These are phyloP conservation scores for Saccostrea cuccullata DNA, from an alignment of 1,140 invertebrate species.

Conservation along the genomic window DNA sequence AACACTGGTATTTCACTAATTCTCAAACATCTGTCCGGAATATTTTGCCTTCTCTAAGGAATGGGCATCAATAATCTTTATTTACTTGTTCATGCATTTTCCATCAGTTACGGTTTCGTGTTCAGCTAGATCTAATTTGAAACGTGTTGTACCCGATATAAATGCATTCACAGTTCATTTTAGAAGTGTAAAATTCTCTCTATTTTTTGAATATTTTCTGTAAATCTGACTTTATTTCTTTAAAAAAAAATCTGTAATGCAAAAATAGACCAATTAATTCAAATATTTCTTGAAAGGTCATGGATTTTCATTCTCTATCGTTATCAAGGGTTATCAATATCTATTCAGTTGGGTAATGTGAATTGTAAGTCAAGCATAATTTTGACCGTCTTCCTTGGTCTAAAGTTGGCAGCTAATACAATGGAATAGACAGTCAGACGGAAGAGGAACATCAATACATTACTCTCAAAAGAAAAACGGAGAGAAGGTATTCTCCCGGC, in stretches of 20 bases:
- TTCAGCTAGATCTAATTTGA: no score
- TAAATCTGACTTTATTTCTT: no score
- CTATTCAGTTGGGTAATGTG: not conserved
- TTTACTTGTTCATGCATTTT: not conserved
- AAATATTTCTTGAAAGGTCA: not conserved
- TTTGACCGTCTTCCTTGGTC: no score
- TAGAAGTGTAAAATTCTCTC: no score
- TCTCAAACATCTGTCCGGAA: not conserved
- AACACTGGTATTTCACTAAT: not conserved
- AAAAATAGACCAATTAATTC: not conserved
- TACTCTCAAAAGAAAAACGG: not conserved
- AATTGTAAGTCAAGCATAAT: not conserved
- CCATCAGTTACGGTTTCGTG: no score
- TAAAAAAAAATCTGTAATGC: no score
- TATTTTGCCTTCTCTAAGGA: not conserved
- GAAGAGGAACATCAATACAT: not conserved
- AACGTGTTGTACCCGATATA: no score
- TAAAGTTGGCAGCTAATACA: not conserved
- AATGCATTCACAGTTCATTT: no score
- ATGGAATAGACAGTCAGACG: not conserved
- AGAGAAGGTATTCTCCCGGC: not conserved
- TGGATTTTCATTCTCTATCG: not conserved
- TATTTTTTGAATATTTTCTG: no score
- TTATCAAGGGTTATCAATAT: not conserved
- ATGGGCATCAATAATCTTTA: conserved; percentile 1